These are phyloP conservation scores for Urocyon cinereoargenteus DNA, from an alignment of 2,797 vertebrate genomes.

Conservation along the genomic window DNA sequence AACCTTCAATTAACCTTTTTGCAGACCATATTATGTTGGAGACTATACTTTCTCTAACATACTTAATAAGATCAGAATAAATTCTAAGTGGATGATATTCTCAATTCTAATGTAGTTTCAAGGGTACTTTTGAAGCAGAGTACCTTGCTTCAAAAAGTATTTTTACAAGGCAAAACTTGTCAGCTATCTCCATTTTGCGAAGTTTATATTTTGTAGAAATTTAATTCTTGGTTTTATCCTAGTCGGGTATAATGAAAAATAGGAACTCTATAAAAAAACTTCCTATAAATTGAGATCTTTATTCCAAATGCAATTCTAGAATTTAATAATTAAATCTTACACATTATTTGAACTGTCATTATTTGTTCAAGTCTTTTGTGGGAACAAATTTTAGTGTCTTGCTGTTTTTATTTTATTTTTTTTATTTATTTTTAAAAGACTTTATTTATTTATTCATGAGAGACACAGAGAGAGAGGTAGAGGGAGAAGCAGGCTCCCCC, in stretches of 20 bases:
- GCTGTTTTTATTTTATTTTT: neutral
- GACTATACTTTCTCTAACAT: neutral
- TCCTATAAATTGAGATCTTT: neutral
- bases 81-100: neutral
- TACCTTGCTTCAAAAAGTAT: neutral
- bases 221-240: neutral
- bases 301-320: neutral
- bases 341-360: neutral
- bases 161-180: constrained; percentile 25
- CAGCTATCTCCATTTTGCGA: constrained; percentile 14
- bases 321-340: constrained; percentile 1
- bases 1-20: neutral
- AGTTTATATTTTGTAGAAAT: constrained; percentile 16
- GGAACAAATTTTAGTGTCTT: neutral
- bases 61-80: constrained; percentile 31
- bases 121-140: neutral
- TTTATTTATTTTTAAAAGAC: too few species aligned
- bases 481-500: too few species aligned
- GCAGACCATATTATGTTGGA: neutral
- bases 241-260: neutral
- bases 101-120: constrained; percentile 34
- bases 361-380: neutral
- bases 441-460: too few species aligned
- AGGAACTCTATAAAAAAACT: neutral
- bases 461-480: too few species aligned